Conservation (phyloP, 1,140 invertebrate species). For the Plectrocnemia conspersa region DNA sequence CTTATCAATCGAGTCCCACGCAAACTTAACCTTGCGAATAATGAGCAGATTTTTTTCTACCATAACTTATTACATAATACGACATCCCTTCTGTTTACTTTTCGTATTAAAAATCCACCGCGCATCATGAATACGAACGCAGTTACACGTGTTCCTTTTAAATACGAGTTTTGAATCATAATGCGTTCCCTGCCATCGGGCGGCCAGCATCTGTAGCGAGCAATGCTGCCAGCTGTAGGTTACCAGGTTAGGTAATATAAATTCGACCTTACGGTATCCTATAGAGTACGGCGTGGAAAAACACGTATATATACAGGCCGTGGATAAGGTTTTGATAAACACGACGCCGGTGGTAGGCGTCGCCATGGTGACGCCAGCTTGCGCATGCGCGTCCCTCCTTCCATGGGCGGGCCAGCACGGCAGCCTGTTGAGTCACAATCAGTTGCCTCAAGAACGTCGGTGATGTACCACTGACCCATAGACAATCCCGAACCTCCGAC, state of each 20-base stretch:
- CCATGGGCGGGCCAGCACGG: constrained; percentile 39
- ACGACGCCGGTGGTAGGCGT: constrained; percentile 42
- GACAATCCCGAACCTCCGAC: too few relatives aligned
- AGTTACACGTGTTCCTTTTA: too few relatives aligned
- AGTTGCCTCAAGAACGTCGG: constrained; percentile 30
- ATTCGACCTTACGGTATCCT: constrained; percentile 19
- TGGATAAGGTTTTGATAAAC: constrained; percentile 24
- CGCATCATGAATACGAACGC: too few relatives aligned
- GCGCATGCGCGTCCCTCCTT: constrained; percentile 42
- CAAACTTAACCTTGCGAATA: too few relatives aligned
- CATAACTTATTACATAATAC: too few relatives aligned
- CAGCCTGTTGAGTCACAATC: constrained; percentile 47
- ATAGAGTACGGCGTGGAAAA: constrained; percentile 6
- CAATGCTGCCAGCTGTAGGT: constrained; percentile 17
- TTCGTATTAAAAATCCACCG: too few relatives aligned
- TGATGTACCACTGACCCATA: constrained; percentile 34
- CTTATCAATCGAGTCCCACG: too few relatives aligned
- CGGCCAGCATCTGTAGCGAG: background rate
- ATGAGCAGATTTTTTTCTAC: too few relatives aligned
- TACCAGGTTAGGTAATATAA: constrained; percentile 18
- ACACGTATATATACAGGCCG: constrained; percentile 12
- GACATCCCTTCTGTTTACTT: too few relatives aligned
- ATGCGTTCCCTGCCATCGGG: background rate
- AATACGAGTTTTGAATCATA: background rate
- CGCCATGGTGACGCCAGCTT: constrained; percentile 42